phyloP scores from a whole-genome alignment of 2,113 vertebrate genomes.

The Rhinoptilus africanus region DNA sequence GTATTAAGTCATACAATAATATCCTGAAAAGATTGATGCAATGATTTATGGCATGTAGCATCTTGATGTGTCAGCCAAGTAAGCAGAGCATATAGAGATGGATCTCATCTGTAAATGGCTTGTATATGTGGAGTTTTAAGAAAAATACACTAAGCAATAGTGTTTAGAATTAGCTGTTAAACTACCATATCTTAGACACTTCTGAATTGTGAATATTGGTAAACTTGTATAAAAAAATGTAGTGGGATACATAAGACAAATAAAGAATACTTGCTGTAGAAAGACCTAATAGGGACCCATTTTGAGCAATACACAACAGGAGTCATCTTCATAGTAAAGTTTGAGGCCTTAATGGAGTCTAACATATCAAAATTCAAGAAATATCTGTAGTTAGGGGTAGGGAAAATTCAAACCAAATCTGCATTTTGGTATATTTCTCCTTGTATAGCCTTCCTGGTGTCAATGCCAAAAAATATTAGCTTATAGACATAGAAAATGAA shows the following conservation, averaged over 20 bases:
- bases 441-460: not conserved
- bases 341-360: not conserved
- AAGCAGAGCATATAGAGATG: not conserved
- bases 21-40: not conserved
- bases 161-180: not conserved
- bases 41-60: not conserved
- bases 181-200: not conserved
- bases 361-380: not conserved
- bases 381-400: not conserved
- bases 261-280: not conserved
- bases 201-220: not conserved
- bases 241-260: not conserved
- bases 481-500: not conserved
- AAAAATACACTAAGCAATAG: not conserved
- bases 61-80: not conserved
- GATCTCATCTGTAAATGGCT: not conserved
- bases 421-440: not conserved
- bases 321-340: accelerated
- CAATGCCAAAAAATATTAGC: not conserved
- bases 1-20: not conserved
- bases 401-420: not conserved
- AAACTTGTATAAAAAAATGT: not conserved
- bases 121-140: not conserved
- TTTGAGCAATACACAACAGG: not conserved
- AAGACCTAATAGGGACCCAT: not conserved